Base-by-base conservation (phyloP, 2,113 vertebrate genomes). In the Phalacrocorax brasilianus region DNA sequence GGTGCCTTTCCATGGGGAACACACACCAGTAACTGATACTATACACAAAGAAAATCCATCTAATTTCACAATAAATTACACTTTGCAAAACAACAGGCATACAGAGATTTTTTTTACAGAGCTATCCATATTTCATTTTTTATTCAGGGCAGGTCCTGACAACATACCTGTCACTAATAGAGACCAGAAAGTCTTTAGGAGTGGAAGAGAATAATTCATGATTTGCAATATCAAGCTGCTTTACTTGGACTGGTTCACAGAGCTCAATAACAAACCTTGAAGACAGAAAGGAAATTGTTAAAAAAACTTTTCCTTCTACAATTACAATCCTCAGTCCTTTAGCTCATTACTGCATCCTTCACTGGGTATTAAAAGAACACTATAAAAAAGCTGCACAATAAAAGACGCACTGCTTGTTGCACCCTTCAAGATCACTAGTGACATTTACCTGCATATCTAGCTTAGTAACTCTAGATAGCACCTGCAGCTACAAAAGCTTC, bases 201-300 rank as follows among this genome's bases (percentile, higher is more conserved):
- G 99, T 99, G 27, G 99, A 99, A 67, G 99, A 99, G 97, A 99
- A 99, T 86, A 99, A 98, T 92, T 99, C 99, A 83, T 99, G 99
- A 97, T 99, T 99, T 70, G 99, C 99, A 75, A 99, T 99, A 97
- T 99, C 99, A 98, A 99, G 94, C 96, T 99, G 99, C 92, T 99
- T 99, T 87, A 99, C 99, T 98, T 99, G 99, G 96, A 99, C 99
- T 50, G 99, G 99, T 97, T 99, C 99, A 98, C 99, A 99, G 84
- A 99, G 99, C 97, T 99, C 99, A 91, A 99, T 99, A 90, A 99
- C 99, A 97, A 99, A 99, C 99, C 99, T 99, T 97, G 21, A 97
- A 87, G 62, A 94, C 71, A 80, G 96, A 95, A 88, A 93, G 17
- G 35, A 63, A 72, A 3, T 55, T 55, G 81, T 67, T 96, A 13